Base-by-base conservation (phyloP, 2,113 vertebrate species). In the Stomatorhinus ivindoensis region DNA sequence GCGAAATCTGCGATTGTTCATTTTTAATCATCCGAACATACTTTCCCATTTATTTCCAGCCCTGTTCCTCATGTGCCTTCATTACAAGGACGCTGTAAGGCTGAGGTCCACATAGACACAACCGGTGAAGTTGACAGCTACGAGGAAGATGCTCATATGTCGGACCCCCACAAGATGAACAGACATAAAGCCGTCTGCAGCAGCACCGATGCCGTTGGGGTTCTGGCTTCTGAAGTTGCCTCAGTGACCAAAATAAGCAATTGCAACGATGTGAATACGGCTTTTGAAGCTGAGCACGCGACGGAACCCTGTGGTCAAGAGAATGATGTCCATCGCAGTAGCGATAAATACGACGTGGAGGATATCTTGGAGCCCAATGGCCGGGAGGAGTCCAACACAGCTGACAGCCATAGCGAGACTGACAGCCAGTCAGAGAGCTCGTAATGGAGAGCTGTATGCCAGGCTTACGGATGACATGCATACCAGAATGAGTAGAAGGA, bases 21-120 rank as follows among this genome's bases (percentile, higher is more conserved):
- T n/a, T n/a, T 51, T 82, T 35, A 31, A 39, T 51, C 13, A 42
- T n/a, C 44, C 8, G 27, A 35, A 83, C 31, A 4, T 53, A 46
- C 47, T 84, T 3, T 47, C 83, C 2, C 24, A 24, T 31, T 65
- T 90, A 50, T 39, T 10, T 24, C 15, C 93, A 96, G 96, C 90
- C 95, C 95, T 0, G 92, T 91, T 90, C 95, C 94, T 90, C 95
- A 93, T 76, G 90, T 94, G 19, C 94, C 94, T 3, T 58, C 19
- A 83, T 50, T 86, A 19, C 92, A 92, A 89, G 87, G n/a, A 17
- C 39, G 1, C 21, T 50, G 84, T 55, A 83, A 90, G 51, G 65
- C 88, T 10, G 51, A 73, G 7, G 35, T 4, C 42, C 1, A 6
- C 19, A 84, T 0, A 7, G 88, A 0, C 6, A 27, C n/a, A n/a